Evolutionary conservation across 2,888 invertebrate genomes (phyloP).

Genomic region (Polylopha cassiicola): DNA sequence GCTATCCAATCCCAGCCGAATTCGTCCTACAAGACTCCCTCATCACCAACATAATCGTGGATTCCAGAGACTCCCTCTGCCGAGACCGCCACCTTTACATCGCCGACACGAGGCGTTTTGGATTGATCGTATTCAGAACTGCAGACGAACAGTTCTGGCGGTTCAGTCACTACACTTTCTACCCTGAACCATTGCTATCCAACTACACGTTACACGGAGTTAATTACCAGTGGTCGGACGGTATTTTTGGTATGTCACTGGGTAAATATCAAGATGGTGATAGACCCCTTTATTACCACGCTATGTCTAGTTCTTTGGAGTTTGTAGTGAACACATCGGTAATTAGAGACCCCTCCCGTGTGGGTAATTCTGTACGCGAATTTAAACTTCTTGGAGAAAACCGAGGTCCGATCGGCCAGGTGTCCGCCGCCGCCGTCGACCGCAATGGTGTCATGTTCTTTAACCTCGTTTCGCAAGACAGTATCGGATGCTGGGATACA

Average conservation of each 20-base stretch:
- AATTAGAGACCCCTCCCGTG: slow-evolving; percentile 79
- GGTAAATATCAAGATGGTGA: slow-evolving; percentile 78
- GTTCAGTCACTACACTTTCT: slow-evolving; percentile 83
- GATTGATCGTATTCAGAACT: slow-evolving; percentile 79
- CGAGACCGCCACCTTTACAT: slow-evolving; percentile 81
- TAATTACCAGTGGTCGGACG: slow-evolving; percentile 89
- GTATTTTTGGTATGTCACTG: slow-evolving; percentile 85
- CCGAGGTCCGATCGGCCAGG: slow-evolving; percentile 81
- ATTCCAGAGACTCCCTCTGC: slow-evolving; percentile 79
- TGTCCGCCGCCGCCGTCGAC: slow-evolving; percentile 85
- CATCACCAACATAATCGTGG: slow-evolving; percentile 82
- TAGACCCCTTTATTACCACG: slow-evolving; percentile 85
- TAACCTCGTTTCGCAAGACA: slow-evolving; percentile 86
- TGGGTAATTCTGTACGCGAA: slow-evolving; percentile 54
- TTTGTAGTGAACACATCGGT: slow-evolving; percentile 84
- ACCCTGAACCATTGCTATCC: slow-evolving; percentile 83
- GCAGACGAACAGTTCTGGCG: slow-evolving; percentile 78
- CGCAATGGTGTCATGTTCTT: slow-evolving; percentile 87
- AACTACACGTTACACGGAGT: slow-evolving; percentile 86
- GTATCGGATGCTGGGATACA: slow-evolving; percentile 90
- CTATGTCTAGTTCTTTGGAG: slow-evolving; percentile 89
- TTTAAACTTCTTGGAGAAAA: slow-evolving; percentile 67
- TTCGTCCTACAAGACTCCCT: slow-evolving; percentile 82
- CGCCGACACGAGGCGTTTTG: slow-evolving; percentile 83
- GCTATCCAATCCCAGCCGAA: slow-evolving; percentile 81